Conservation (phyloP, 2,113 vertebrate genomes). For the Paralichthys olivaceus region DNA sequence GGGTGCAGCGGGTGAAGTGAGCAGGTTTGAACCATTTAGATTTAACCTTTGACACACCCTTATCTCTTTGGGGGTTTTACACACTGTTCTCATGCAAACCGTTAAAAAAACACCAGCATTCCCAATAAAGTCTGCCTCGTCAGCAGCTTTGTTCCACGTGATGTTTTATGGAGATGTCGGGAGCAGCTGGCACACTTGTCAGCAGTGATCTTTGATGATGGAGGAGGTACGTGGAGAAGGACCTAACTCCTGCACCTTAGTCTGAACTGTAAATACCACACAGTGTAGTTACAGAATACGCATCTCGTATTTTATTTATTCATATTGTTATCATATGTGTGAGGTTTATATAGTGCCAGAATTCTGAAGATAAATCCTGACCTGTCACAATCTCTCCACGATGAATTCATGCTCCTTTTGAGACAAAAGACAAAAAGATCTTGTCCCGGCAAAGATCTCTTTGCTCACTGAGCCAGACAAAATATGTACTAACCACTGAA, state of each 20-base stretch:
- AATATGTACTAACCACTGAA: neutral
- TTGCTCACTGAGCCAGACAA: neutral
- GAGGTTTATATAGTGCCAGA: too few species aligned
- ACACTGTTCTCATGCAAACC: neutral
- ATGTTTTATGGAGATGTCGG: neutral
- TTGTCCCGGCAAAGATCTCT: neutral
- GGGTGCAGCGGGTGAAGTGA: neutral
- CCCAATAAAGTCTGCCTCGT: slow-evolving; percentile 3
- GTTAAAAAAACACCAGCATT: neutral
- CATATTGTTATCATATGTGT: too few species aligned
- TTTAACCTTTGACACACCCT: slow-evolving; percentile 1
- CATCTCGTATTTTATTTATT: neutral
- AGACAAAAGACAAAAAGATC: slow-evolving; percentile 2
- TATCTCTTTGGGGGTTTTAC: slow-evolving; percentile 19
- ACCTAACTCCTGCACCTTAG: neutral
- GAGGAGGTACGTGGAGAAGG: neutral
- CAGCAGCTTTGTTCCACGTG: neutral
- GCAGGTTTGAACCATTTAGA: neutral
- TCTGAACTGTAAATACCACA: neutral
- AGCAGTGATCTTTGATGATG: neutral
- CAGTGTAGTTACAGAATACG: neutral
- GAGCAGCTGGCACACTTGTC: slow-evolving; percentile 1
- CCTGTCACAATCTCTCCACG: slow-evolving; percentile 10
- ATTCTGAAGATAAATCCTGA: too few species aligned
- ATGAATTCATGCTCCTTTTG: slow-evolving; percentile 6